A percentile compares a stretch with the other conserved stretches of the same genome.
phyloP scores from a whole-genome alignment of 2,888 invertebrate species.

The Calliscelio sp. region DNA sequence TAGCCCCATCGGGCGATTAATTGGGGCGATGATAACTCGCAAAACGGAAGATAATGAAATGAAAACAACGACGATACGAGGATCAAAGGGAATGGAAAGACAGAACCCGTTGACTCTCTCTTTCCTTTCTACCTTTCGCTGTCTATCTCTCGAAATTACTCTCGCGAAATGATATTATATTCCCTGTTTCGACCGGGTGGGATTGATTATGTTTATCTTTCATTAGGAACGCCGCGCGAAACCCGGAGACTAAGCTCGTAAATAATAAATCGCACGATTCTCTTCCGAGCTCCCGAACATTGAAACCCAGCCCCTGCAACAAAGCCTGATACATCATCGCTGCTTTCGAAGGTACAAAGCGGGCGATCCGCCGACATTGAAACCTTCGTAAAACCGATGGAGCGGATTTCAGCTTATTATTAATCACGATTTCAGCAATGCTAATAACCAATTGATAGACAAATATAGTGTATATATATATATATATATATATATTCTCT shows the following conservation, averaged over 20 bases:
- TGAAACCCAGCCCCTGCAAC: slow-evolving; percentile 55
- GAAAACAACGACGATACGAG: slow-evolving; percentile 79
- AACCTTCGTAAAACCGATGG: slow-evolving; percentile 53
- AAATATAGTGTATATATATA: no score
- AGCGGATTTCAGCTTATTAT: slow-evolving; percentile 40
- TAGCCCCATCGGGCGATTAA: slow-evolving; percentile 77
- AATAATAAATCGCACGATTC: slow-evolving; percentile 80
- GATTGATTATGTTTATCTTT: slow-evolving; percentile 86
- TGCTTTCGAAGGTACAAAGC: slow-evolving; percentile 56
- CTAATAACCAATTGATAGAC: no score
- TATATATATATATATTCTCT: no score
- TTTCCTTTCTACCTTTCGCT: slow-evolving; percentile 26
- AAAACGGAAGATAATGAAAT: slow-evolving; percentile 81
- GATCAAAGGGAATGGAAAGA: slow-evolving; percentile 50
- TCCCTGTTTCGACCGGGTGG: slow-evolving; percentile 82
- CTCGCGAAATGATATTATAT: slow-evolving; percentile 82
- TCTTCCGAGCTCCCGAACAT: slow-evolving; percentile 71
- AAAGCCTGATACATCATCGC: slow-evolving; percentile 63
- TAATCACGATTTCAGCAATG: no score
- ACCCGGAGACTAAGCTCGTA: slow-evolving; percentile 78
- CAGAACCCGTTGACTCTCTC: slow-evolving; percentile 20
- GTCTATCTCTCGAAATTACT: slow-evolving; percentile 80
- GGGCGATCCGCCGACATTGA: slow-evolving; percentile 35
- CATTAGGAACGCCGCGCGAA: slow-evolving; percentile 82
- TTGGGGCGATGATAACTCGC: slow-evolving; percentile 80